phyloP scores from a whole-genome alignment of 2,113 vertebrate genomes.

The Channa argus region DNA sequence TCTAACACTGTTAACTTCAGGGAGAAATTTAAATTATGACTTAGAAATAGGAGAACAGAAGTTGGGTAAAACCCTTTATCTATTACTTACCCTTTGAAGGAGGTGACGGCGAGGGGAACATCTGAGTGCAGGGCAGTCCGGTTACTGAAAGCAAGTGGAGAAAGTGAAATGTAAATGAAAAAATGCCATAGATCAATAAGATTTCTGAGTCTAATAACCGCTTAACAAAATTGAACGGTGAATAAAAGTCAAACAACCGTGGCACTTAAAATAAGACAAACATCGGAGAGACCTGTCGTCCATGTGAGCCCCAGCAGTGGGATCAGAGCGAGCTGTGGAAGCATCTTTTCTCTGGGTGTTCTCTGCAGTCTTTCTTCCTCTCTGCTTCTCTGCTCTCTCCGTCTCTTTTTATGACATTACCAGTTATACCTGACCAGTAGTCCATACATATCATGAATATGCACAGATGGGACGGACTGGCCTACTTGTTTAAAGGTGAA shows the following conservation, averaged over 20 bases:
- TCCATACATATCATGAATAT: conserved; percentile 29
- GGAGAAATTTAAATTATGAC: background rate
- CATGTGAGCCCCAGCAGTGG: conserved; percentile 52
- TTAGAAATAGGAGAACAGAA: too few relatives aligned
- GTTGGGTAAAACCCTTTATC: too few relatives aligned
- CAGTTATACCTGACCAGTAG: conserved; percentile 38
- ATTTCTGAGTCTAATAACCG: too few relatives aligned
- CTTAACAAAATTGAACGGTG: too few relatives aligned
- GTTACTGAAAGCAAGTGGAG: conserved; percentile 25
- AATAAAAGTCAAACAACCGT: background rate
- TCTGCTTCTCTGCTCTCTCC: background rate
- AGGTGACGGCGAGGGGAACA: conserved; percentile 35
- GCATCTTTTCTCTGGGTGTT: conserved; percentile 48
- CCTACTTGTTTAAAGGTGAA: conserved; percentile 49
- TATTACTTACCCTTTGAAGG: conserved; percentile 68
- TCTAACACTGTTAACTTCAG: conserved; percentile 64
- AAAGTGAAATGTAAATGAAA: background rate
- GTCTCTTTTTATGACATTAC: conserved; percentile 13
- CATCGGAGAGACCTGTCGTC: conserved; percentile 61
- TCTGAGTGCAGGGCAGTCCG: conserved; percentile 54
- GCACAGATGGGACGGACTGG: conserved; percentile 38
- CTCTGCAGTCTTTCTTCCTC: background rate
- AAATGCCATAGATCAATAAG: too few relatives aligned
- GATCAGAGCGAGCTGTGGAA: conserved; percentile 48
- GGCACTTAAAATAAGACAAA: too few relatives aligned